Evolutionary conservation across 2,113 vertebrate species (phyloP).

Genomic region (Rhombomys opimus): DNA sequence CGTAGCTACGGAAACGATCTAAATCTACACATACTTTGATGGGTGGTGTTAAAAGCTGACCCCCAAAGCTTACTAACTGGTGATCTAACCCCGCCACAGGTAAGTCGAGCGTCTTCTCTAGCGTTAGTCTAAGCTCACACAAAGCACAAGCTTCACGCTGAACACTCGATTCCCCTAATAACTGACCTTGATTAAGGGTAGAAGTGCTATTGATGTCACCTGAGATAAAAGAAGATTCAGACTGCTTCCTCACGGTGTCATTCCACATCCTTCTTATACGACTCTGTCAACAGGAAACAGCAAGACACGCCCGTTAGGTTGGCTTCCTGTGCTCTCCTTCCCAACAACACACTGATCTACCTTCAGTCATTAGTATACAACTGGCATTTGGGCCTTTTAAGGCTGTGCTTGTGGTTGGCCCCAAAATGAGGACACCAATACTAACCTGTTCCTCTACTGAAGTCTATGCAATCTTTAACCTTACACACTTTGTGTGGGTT

Average conservation of each 20-base stretch:
- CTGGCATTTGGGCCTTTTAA: neutral
- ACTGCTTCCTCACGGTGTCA: constrained; percentile 99
- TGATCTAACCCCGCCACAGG: constrained; percentile 79
- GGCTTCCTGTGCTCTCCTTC: constrained; percentile 54
- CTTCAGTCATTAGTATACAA: neutral
- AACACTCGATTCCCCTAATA: constrained; percentile 88
- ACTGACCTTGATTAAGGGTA: constrained; percentile 99
- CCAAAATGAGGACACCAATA: constrained; percentile 44
- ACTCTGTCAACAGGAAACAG: constrained; percentile 93
- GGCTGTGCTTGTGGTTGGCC: constrained; percentile 30
- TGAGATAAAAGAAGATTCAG: constrained; percentile 99
- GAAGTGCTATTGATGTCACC: constrained; percentile 99
- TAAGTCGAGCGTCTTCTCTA: constrained; percentile 63
- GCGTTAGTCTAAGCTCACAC: constrained; percentile 79
- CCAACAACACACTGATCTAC: constrained; percentile 14
- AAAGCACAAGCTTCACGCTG: constrained; percentile 80
- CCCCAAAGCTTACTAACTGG: constrained; percentile 81
- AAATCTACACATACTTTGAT: constrained; percentile 85
- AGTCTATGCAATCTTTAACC: neutral
- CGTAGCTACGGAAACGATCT: constrained; percentile 75
- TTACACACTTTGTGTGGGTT: neutral
- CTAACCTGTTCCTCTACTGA: neutral
- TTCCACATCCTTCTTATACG: constrained; percentile 99
- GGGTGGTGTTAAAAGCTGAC: constrained; percentile 83
- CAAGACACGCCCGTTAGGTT: constrained; percentile 71